Evolutionary conservation across 2,888 invertebrate species (phyloP).

Genomic region (Metacarcinus magister): DNA sequence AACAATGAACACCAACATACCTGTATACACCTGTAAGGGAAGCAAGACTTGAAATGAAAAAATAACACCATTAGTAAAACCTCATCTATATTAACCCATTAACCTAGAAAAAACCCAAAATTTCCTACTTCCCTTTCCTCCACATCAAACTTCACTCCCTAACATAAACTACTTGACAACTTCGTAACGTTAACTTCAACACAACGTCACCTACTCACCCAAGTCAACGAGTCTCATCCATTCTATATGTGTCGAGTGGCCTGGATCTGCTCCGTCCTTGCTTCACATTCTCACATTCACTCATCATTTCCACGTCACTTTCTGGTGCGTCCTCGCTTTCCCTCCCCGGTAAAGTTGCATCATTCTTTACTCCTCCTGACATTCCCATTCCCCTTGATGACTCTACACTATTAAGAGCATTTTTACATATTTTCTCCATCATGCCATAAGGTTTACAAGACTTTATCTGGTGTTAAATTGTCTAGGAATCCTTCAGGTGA

Average conservation of each 20-base stretch:
- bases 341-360: not conserved
- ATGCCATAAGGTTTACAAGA: no score
- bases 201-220: not conserved
- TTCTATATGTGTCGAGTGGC: not conserved
- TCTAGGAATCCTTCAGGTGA: no score
- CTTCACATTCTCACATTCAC: not conserved
- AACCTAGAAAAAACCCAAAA: no score
- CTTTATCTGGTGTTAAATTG: no score
- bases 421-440: not conserved
- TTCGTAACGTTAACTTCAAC: not conserved
- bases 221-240: not conserved
- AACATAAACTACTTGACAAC: no score
- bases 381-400: not conserved
- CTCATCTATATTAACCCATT: no score
- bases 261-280: not conserved
- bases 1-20: no score
- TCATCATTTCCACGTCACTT: conserved; percentile 15
- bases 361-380: not conserved
- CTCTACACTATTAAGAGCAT: not conserved
- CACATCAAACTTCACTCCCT: no score
- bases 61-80: no score
- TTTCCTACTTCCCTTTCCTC: no score
- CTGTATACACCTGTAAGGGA: no score
- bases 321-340: not conserved
- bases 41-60: no score